phyloP scores from a whole-genome alignment of 2,797 vertebrate species.

The Schizothorax lantsangensis region DNA sequence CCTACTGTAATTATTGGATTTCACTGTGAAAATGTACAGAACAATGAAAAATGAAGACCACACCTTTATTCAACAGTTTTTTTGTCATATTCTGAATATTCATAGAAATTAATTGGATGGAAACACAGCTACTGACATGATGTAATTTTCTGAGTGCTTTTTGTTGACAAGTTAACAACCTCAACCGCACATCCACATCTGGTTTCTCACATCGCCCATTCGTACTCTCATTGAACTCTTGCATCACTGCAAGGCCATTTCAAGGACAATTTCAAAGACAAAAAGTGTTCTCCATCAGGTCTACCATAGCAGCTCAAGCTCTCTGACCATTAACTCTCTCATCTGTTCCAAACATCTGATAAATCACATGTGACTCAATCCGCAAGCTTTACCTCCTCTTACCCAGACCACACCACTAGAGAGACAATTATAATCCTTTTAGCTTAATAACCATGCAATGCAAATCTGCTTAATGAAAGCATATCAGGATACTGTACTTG shows the following conservation, averaged over 20 bases:
- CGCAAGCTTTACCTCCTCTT: conserved; percentile 1
- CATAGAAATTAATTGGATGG: background rate
- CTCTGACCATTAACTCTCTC: conserved; percentile 34
- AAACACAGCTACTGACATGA: background rate
- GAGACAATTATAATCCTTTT: conserved; percentile 54
- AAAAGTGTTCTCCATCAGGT: background rate
- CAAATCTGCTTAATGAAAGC: conserved; percentile 54
- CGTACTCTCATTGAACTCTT: background rate
- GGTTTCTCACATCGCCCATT: background rate
- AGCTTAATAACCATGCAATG: conserved; percentile 50
- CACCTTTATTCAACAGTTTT: background rate
- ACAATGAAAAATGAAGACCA: background rate
- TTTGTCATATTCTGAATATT: background rate
- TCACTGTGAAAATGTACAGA: background rate
- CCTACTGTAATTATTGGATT: background rate
- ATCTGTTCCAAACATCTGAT: conserved; percentile 33
- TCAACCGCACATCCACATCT: background rate
- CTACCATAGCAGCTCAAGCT: conserved; percentile 22
- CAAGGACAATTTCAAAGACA: conserved; percentile 36
- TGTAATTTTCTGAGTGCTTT: background rate
- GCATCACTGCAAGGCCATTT: conserved; percentile 35
- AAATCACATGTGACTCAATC: conserved; percentile 38
- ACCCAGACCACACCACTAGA: conserved; percentile 38
- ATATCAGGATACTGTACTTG: conserved; percentile 41
- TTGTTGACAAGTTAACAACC: background rate